Evolutionary conservation across 1,140 invertebrate species (phyloP).

Genomic region (Saccostrea cuccullata): DNA sequence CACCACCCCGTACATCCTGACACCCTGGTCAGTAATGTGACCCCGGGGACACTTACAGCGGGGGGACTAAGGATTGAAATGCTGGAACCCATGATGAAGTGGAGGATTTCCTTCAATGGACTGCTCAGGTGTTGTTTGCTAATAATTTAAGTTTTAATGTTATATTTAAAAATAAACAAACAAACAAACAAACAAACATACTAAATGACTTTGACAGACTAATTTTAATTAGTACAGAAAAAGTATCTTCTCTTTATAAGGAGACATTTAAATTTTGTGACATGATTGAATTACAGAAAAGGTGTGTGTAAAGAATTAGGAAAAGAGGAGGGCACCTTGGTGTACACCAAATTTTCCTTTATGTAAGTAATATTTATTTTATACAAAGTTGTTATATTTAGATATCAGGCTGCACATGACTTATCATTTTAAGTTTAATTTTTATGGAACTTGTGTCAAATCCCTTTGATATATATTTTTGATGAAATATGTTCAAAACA

Average conservation of each 20-base stretch:
- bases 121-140: slow-evolving; percentile 75
- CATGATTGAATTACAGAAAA: slow-evolving; percentile 60
- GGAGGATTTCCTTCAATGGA: slow-evolving; percentile 83
- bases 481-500: too few species aligned
- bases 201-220: too few species aligned
- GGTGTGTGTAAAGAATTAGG: slow-evolving; percentile 63
- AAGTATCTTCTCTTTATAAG: too few species aligned
- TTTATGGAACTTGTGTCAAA: too few species aligned
- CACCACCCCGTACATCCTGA: slow-evolving; percentile 78
- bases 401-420: background rate
- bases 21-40: slow-evolving; percentile 72
- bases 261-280: background rate
- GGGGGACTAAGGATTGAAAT: slow-evolving; percentile 82
- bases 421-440: too few species aligned
- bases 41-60: slow-evolving; percentile 79
- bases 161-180: too few species aligned
- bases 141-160: too few species aligned
- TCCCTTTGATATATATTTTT: too few species aligned
- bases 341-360: slow-evolving; percentile 65
- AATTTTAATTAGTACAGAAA: too few species aligned
- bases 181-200: too few species aligned
- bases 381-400: background rate
- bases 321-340: slow-evolving; percentile 69
- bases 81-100: slow-evolving; percentile 80
- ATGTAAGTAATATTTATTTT: slow-evolving; percentile 59